These are phyloP conservation scores for Rhynchotus rufescens DNA, from an alignment of 2,797 vertebrate species.

Conservation along the genomic window DNA sequence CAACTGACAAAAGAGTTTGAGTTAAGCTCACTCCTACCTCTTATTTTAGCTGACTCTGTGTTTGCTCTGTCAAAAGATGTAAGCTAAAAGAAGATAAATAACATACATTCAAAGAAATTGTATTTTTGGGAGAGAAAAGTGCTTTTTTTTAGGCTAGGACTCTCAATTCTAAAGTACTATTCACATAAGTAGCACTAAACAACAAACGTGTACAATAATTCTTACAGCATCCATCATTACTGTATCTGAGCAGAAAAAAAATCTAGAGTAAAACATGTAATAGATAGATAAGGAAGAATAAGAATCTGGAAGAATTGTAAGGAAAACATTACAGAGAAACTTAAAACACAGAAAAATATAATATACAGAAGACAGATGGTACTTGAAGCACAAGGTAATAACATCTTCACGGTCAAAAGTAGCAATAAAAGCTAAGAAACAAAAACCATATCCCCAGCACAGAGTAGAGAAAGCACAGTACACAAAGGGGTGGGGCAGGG, in stretches of 20 bases:
- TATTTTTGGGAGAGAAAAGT: not conserved
- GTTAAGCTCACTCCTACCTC: conserved; percentile 84
- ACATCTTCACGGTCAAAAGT: not conserved
- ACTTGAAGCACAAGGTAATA: not conserved
- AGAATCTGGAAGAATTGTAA: not conserved
- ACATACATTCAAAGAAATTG: not conserved
- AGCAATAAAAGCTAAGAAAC: not conserved
- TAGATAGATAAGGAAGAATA: not conserved
- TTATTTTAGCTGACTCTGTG: conserved; percentile 91
- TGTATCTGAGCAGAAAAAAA: not conserved
- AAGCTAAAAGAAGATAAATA: conserved; percentile 83
- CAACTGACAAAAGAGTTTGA: not conserved
- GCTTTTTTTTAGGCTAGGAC: not conserved
- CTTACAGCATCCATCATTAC: not conserved
- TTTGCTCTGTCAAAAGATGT: conserved; percentile 94
- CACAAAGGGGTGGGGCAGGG: not conserved
- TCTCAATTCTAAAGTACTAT: not conserved
- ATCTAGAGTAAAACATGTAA: not conserved
- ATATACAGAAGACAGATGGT: not conserved
- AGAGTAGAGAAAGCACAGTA: not conserved
- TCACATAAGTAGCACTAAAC: not conserved
- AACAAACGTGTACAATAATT: not conserved
- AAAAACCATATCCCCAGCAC: not conserved
- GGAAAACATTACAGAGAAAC: not conserved
- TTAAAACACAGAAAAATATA: not conserved